Conservation (phyloP, 2,113 vertebrate species). For the Sialia sialis region DNA sequence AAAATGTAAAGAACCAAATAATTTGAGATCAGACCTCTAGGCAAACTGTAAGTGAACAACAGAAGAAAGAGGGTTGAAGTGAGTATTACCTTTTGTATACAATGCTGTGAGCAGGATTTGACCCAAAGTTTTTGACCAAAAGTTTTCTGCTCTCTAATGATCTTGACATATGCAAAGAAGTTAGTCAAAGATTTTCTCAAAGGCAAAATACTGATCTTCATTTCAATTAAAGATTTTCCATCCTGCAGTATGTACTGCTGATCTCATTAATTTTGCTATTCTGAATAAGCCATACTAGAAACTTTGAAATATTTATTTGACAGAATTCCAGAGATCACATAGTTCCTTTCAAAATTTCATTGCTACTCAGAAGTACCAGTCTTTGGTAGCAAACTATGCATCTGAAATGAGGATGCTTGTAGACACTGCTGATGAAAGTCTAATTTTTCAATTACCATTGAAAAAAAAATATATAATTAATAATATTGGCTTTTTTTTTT, state of each 20-base stretch:
- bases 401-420: not conserved
- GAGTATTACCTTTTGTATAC: not conserved
- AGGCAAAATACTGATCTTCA: not conserved
- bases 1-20: not conserved
- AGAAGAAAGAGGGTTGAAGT: not conserved
- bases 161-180: not conserved
- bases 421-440: not conserved
- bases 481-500: not conserved
- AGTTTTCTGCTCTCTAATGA: not conserved
- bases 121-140: not conserved
- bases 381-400: not conserved
- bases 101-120: not conserved
- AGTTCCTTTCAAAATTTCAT: not conserved
- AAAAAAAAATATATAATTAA: not conserved
- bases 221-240: not conserved
- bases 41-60: not conserved
- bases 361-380: not conserved
- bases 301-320: not conserved
- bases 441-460: not conserved
- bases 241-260: not conserved
- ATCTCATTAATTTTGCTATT: not conserved
- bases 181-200: not conserved
- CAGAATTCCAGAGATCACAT: fast-evolving
- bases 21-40: not conserved
- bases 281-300: not conserved